Percentiles rank a stretch among this genome's conserved stretches.
phyloP scores from a whole-genome alignment of 1,140 invertebrate species.

The Euschistus heros region DNA sequence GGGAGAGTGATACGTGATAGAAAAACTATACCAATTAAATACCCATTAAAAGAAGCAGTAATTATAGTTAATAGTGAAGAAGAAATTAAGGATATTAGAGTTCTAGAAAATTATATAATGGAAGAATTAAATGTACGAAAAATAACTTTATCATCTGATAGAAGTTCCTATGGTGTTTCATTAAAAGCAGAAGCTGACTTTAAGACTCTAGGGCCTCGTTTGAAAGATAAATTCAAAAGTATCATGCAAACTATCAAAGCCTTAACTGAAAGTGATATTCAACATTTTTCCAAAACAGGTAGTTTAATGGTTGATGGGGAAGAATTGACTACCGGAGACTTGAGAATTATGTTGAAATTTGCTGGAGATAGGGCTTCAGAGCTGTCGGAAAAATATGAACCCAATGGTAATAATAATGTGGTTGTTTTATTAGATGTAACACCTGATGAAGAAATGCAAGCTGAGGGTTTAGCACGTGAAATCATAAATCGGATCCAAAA shows the following conservation, averaged over 20 bases:
- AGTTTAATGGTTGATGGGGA: conserved; percentile 64
- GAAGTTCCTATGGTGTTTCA: conserved; percentile 86
- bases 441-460: conserved; percentile 76
- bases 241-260: conserved; percentile 73
- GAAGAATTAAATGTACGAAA: conserved; percentile 90
- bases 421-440: conserved; percentile 65
- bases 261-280: conserved; percentile 68
- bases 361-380: conserved; percentile 44
- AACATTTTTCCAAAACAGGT: conserved; percentile 60
- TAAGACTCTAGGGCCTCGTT: conserved; percentile 69
- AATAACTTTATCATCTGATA: conserved; percentile 82
- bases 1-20: conserved; percentile 86
- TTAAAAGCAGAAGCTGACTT: conserved; percentile 88
- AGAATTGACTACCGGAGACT: conserved; percentile 62
- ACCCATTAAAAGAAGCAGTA: conserved; percentile 86
- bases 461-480: conserved; percentile 87
- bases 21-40: conserved; percentile 84
- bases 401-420: conserved; percentile 78
- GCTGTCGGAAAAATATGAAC: conserved; percentile 65
- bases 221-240: conserved; percentile 82
- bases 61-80: conserved; percentile 79
- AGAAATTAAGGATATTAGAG: conserved; percentile 69
- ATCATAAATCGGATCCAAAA: conserved; percentile 95
- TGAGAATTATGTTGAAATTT: conserved; percentile 64
- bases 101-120: conserved; percentile 75